These are phyloP conservation scores for Apotomis capreana DNA, from an alignment of 2,888 invertebrate species.

Conservation along the genomic window DNA sequence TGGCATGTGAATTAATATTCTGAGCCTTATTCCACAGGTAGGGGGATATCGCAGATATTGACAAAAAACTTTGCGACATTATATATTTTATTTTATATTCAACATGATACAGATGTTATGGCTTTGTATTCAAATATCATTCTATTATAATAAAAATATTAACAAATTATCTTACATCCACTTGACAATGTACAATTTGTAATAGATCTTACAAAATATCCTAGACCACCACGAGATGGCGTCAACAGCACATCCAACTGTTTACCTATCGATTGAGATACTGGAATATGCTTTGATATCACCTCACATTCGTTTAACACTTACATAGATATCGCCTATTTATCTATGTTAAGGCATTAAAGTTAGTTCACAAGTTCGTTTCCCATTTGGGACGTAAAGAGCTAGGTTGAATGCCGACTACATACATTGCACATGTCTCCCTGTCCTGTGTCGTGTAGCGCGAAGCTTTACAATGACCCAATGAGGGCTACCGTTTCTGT, in stretches of 20 bases:
- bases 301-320: conserved; percentile 66
- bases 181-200: conserved; percentile 82
- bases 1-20: too few species aligned
- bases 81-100: conserved; percentile 80
- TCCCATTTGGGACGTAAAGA: conserved; percentile 54
- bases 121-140: conserved; percentile 81
- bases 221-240: conserved; percentile 65
- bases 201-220: conserved; percentile 79
- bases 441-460: not conserved
- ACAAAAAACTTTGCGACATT: conserved; percentile 59
- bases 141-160: conserved; percentile 82
- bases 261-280: conserved; percentile 33
- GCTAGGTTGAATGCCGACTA: conserved; percentile 60
- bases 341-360: conserved; percentile 68
- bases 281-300: conserved; percentile 52
- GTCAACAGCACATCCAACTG: conserved; percentile 47
- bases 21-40: not conserved
- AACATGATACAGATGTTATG: conserved; percentile 83
- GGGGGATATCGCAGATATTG: conserved; percentile 35
- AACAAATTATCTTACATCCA: conserved; percentile 83
- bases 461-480: conserved; percentile 39
- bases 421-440: conserved; percentile 45
- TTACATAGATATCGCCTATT: conserved; percentile 66
- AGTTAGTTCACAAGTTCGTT: conserved; percentile 51
- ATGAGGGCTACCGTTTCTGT: conserved; percentile 46